Evolutionary conservation across 2,888 invertebrate genomes (phyloP), one percentile per base, ranked within the genome.

Genomic region (Abrostola tripartita): DNA sequence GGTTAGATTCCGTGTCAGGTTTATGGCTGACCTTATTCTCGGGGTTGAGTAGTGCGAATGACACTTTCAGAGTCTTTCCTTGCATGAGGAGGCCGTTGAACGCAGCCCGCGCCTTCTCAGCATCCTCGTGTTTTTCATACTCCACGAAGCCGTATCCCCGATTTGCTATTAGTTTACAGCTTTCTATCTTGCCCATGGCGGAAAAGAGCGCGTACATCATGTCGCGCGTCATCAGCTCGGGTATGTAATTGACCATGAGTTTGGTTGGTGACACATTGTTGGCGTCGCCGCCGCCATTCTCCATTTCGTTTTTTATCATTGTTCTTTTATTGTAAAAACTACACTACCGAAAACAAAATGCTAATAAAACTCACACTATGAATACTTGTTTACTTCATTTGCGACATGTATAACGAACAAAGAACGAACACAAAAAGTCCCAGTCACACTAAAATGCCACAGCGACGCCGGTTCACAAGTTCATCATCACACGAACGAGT

Each of bases 201-300:
- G 95, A 94, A 88, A 95, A 95, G 74, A 95, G 88, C 78, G 95
- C 94, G 83, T 94, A 95, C 95, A 95, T 95, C 94, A 94, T 95
- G 76, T 95, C 95, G 74, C 94, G 92, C 86, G 94, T 95, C 95
- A 95, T 95, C 88, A 94, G 79, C 84, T 95, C 95, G 58, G 95
- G 95, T 79, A 95, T 95, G 85, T 95, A 95, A 90, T 95, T 95
- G 85, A 95, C 95, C 95, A 95, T 95, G 90, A 95, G 94, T 89
- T 95, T 95, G 84, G 95, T 95, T 85, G 94, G 93, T 91, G 95
- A 95, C 95, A 95, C 94, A 93, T 94, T 95, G 89, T 87, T 88
- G 81, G 92, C 94, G 93, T 93, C 95, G 90, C 93, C 95, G 93
- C 94, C 94, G 94, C 94, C 95, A 93, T 95, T 95, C 94, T 95